Percentiles rank a stretch among this genome's conserved stretches.
These are phyloP conservation scores for Himalopsyche phryganea DNA, from an alignment of 1,140 invertebrate species.

Conservation along the genomic window DNA sequence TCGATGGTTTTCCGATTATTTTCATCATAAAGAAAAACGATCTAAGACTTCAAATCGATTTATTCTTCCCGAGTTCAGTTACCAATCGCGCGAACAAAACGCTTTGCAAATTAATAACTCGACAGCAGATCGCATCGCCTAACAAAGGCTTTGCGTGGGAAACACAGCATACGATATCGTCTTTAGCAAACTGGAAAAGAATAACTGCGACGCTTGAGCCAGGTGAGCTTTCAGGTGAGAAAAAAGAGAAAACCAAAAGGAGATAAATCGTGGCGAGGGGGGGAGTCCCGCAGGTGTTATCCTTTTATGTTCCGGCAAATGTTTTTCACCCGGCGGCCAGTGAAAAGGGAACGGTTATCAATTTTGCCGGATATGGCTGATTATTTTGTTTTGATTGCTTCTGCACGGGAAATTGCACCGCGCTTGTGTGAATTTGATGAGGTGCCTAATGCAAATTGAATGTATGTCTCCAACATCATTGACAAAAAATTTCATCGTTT, in stretches of 20 bases:
- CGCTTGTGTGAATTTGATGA: not conserved
- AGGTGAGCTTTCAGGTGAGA: constrained; percentile 21
- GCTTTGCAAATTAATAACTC: constrained; percentile 24
- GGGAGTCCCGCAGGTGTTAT: constrained; percentile 25
- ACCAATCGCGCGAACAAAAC: constrained; percentile 3
- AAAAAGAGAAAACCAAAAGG: constrained; percentile 15
- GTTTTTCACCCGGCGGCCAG: constrained; percentile 21
- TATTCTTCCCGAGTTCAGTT: not conserved
- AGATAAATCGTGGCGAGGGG: constrained; percentile 26
- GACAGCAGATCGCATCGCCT: constrained; percentile 6
- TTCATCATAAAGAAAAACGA: too few species aligned
- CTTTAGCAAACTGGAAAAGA: constrained; percentile 28
- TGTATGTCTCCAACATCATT: too few species aligned
- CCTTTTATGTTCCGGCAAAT: constrained; percentile 29
- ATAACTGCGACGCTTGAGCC: constrained; percentile 10
- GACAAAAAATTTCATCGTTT: too few species aligned
- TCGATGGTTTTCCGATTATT: too few species aligned
- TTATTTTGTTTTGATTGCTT: constrained; percentile 31
- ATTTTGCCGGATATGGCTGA: constrained; percentile 32
- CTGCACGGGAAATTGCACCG: constrained; percentile 22
- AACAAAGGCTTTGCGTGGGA: constrained; percentile 29
- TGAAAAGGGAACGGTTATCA: constrained; percentile 24
- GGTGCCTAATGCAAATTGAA: too few species aligned
- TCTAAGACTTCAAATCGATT: not conserved
- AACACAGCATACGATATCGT: constrained; percentile 17